Percentiles rank a stretch among this genome's conserved stretches.
phyloP scores from a whole-genome alignment of 1,140 invertebrate genomes.

The Melipona quadrifasciata region DNA sequence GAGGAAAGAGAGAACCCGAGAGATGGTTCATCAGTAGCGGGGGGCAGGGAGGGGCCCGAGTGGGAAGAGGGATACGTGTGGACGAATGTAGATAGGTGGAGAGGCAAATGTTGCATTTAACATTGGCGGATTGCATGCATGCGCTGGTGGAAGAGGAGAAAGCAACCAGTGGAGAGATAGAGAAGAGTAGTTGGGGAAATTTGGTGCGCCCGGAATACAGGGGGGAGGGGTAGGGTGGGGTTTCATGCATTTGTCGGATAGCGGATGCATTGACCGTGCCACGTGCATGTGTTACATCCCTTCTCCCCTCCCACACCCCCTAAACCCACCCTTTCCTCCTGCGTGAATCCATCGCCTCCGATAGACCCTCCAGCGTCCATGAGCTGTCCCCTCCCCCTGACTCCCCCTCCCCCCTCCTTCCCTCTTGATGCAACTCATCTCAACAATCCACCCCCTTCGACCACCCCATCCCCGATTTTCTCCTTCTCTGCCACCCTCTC shows the following conservation, averaged over 20 bases:
- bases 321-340: slow-evolving; percentile 19
- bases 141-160: slow-evolving; percentile 58
- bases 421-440: slow-evolving; percentile 23
- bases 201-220: slow-evolving; percentile 61
- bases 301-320: slow-evolving; percentile 22
- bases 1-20: slow-evolving; percentile 1
- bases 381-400: slow-evolving; percentile 36
- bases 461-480: not conserved
- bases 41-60: not conserved
- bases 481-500: not conserved
- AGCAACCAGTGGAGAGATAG: slow-evolving; percentile 14
- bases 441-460: slow-evolving; percentile 7
- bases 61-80: not conserved
- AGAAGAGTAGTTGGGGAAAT: slow-evolving; percentile 51
- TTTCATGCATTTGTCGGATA: slow-evolving; percentile 76
- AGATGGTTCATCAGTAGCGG: slow-evolving; percentile 28
- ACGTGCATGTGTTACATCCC: slow-evolving; percentile 80
- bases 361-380: slow-evolving; percentile 64
- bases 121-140: slow-evolving; percentile 74
- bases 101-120: slow-evolving; percentile 78
- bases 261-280: slow-evolving; percentile 79
- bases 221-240: slow-evolving; percentile 38
- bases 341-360: slow-evolving; percentile 55
- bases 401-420: not conserved
- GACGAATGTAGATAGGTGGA: slow-evolving; percentile 59